These are phyloP conservation scores for Candoia aspera DNA, from an alignment of 2,113 vertebrate genomes.

Conservation along the genomic window DNA sequence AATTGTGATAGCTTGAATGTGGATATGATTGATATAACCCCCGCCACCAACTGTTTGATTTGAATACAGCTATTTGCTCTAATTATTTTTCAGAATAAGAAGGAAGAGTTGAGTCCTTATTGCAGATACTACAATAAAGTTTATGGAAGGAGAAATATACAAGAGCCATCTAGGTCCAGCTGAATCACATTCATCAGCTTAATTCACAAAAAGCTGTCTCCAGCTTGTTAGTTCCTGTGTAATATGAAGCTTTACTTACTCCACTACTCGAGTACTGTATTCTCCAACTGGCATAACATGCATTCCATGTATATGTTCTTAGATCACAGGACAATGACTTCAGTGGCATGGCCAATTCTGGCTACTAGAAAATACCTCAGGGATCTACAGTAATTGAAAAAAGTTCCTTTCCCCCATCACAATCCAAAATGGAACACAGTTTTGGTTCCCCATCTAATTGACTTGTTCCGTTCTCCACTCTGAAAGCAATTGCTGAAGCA, in stretches of 20 bases:
- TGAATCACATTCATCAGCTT: not conserved
- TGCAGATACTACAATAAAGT: not conserved
- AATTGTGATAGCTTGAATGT: constrained; percentile 21
- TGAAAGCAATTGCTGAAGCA: not conserved
- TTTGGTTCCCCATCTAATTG: not conserved
- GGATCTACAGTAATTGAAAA: not conserved
- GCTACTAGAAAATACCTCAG: not conserved
- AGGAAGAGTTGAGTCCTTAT: not conserved
- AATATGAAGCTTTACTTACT: not conserved
- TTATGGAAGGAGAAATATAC: not conserved
- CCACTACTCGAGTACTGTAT: not conserved
- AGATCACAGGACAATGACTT: not conserved
- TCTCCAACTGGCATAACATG: not conserved
- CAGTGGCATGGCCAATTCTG: not conserved
- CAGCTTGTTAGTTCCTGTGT: not conserved
- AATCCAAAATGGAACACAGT: not conserved
- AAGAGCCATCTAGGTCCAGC: not conserved
- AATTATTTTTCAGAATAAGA: not conserved
- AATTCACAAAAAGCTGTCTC: not conserved
- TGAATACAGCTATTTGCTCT: not conserved
- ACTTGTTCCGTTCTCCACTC: not conserved
- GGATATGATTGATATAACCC: not conserved
- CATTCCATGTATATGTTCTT: not conserved
- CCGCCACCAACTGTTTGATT: not conserved
- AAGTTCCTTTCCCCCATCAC: not conserved